Conservation (phyloP, 2,113 vertebrate species). For the Prietella phreatophila region DNA sequence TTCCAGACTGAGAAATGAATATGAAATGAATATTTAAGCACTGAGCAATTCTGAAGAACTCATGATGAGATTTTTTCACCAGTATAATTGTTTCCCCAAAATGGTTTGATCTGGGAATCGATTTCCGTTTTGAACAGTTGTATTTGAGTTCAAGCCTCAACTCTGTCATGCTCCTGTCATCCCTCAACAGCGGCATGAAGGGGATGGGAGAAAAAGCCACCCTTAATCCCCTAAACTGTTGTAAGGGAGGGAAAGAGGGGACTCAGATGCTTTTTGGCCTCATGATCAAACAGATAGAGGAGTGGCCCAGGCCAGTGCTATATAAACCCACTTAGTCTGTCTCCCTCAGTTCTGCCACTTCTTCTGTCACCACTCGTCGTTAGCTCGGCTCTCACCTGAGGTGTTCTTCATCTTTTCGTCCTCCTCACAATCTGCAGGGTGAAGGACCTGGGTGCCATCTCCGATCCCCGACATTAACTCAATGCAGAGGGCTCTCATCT, state of each 20-base stretch:
- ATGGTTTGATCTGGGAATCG: background rate
- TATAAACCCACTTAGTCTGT: conserved; percentile 70
- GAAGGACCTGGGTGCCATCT: conserved; percentile 32
- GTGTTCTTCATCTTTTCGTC: background rate
- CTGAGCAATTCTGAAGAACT: background rate
- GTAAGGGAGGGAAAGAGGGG: conserved; percentile 15
- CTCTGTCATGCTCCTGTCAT: conserved; percentile 7
- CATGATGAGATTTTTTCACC: too few relatives aligned
- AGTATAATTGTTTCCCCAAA: background rate
- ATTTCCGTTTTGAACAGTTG: background rate
- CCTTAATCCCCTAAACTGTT: conserved; percentile 43
- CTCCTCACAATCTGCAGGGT: conserved; percentile 5
- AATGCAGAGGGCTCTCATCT: conserved; percentile 48
- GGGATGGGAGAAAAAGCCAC: conserved; percentile 32
- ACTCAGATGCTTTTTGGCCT: conserved; percentile 35
- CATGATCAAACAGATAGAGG: conserved; percentile 61
- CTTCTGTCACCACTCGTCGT: conserved; percentile 44
- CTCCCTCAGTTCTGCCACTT: conserved; percentile 63
- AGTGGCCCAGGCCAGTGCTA: conserved; percentile 65
- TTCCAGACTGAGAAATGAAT: background rate
- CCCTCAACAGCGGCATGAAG: conserved; percentile 22
- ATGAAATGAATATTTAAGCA: background rate
- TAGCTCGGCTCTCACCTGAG: conserved; percentile 4
- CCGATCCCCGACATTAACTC: conserved; percentile 41
- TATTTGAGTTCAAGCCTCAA: background rate